Evolutionary conservation across 2,888 invertebrate species (phyloP), one percentile per base, ranked within the genome.

Genomic region (Oscheius sp.): DNA sequence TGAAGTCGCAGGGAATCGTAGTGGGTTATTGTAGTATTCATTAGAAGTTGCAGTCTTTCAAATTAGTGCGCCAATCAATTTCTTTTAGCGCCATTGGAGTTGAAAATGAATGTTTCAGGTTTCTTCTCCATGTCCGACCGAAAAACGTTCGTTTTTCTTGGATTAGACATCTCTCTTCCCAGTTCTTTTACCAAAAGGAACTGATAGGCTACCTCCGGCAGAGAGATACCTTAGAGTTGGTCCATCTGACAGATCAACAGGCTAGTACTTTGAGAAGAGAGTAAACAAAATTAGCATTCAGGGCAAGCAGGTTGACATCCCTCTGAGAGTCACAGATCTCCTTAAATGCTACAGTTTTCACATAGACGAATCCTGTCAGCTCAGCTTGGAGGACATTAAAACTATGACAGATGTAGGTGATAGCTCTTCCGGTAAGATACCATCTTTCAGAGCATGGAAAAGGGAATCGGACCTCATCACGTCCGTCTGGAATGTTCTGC

Each of bases 61-160:
- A 21, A 21, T 21, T 21, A 21, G 21, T 21, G 21, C 21, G 21
- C 21, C 21, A 21, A 21, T 21, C 21, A 21, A 21, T 21, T 21
- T 0, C 21, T 21, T 21, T 21, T 21, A 21, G 21, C 21, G 21
- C 21, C 21, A 21, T 21, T 21, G 21, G 21, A 21, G 21, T 21
- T 21, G 21, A 21, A 21, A 21, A 21, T 21, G 21, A 42, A 3
- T 42, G 3, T 42, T 42, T 37, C 37, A 63, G 63, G 21, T 63
- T 63, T 11, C 33, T 63, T 2, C 47, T n/a, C 29, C 47, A 48
- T 21, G 5, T 63, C 3, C 42, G 47, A 7, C 63, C 63, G 3
- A 48, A 47, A 48, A 63, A 63, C 21, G 47, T 63, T 10, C 63
- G 63, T 42, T n/a, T 63, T 3, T 47, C 48, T 13, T 63, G 63